phyloP scores from a whole-genome alignment of 1,140 invertebrate species.

The Drosophila insularis region DNA sequence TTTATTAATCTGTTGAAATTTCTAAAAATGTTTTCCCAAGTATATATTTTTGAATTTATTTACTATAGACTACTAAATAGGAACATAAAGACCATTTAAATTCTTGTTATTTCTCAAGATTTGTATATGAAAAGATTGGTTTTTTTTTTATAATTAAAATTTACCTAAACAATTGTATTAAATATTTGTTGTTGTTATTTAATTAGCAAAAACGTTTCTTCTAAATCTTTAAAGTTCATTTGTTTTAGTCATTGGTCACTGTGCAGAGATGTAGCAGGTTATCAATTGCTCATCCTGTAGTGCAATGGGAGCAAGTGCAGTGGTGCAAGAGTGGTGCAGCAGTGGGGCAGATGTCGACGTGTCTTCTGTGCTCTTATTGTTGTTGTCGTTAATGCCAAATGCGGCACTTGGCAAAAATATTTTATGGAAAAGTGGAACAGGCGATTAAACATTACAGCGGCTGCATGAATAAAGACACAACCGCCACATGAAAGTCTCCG shows the following conservation, averaged over 20 bases:
- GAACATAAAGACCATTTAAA: too few relatives aligned
- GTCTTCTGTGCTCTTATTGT: constrained; percentile 28
- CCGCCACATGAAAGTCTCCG: neutral
- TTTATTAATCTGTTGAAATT: too few relatives aligned
- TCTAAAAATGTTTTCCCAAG: too few relatives aligned
- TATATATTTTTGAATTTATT: too few relatives aligned
- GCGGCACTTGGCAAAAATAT: constrained; percentile 79
- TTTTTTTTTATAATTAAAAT: too few relatives aligned
- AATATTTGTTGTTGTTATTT: too few relatives aligned
- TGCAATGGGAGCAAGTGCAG: constrained; percentile 52
- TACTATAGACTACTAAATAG: too few relatives aligned
- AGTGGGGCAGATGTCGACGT: neutral
- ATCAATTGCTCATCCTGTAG: constrained; percentile 55
- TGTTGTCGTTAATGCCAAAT: constrained; percentile 59
- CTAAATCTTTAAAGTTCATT: neutral
- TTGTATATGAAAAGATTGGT: too few relatives aligned
- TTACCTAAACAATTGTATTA: too few relatives aligned
- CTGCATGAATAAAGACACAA: constrained; percentile 14
- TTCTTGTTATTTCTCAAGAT: too few relatives aligned
- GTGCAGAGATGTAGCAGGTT: constrained; percentile 31
- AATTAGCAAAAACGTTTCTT: too few relatives aligned
- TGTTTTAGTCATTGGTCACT: constrained; percentile 12
- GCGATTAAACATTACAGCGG: constrained; percentile 74
- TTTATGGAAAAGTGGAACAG: constrained; percentile 82
- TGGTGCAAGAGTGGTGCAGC: constrained; percentile 1